Conservation (phyloP, 1,140 invertebrate species). For the Anastrepha obliqua region DNA sequence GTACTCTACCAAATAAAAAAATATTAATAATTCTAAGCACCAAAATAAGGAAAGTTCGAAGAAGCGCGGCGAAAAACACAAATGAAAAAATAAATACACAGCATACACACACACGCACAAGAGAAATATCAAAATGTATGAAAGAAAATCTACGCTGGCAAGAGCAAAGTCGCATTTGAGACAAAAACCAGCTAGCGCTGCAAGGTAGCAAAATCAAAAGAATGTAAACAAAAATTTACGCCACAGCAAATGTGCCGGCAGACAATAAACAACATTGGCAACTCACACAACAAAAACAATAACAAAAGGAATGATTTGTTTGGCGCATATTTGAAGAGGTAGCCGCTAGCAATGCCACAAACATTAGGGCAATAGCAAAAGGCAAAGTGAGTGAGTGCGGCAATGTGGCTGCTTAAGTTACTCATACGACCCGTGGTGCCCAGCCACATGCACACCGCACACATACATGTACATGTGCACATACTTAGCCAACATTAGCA, state of each 20-base stretch:
- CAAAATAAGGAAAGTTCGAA: too few relatives aligned
- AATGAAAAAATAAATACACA: neutral
- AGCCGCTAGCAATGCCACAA: constrained; percentile 5
- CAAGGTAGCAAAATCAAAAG: constrained; percentile 19
- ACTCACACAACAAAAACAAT: neutral
- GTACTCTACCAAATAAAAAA: too few relatives aligned
- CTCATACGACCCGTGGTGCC: constrained; percentile 28
- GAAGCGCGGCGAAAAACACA: neutral
- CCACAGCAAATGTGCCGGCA: constrained; percentile 32
- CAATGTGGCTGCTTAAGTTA: neutral
- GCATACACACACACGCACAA: neutral
- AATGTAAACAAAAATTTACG: constrained; percentile 52
- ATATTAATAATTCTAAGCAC: neutral
- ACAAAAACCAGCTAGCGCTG: constrained; percentile 2
- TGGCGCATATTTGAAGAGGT: constrained; percentile 40
- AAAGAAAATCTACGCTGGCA: neutral
- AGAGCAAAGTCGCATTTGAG: neutral
- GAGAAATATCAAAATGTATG: neutral
- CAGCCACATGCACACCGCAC: neutral
- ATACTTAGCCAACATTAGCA: constrained; percentile 40
- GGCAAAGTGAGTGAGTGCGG: neutral
- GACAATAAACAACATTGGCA: constrained; percentile 19
- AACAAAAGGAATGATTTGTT: constrained; percentile 44
- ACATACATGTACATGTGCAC: neutral
- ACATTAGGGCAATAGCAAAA: neutral